phyloP scores from a whole-genome alignment of 2,797 vertebrate genomes.

The Loriculus beryllinus region DNA sequence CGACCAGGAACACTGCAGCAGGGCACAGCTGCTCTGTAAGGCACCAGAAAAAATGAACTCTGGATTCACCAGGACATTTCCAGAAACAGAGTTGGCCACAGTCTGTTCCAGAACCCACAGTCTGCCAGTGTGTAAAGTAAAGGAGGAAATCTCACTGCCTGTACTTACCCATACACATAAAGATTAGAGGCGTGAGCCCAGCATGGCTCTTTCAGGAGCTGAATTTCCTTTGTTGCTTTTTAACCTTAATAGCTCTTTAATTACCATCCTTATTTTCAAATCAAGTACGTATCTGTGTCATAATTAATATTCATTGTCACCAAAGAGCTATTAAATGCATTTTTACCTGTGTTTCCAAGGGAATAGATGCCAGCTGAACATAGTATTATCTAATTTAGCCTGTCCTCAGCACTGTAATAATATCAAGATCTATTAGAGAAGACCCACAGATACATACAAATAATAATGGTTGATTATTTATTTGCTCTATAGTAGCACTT shows the following conservation, averaged over 20 bases:
- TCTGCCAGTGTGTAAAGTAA: neutral
- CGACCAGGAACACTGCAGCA: accelerated
- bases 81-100: neutral
- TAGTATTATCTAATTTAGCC: conserved; percentile 28
- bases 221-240: conserved; percentile 38
- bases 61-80: neutral
- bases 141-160: neutral
- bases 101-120: neutral
- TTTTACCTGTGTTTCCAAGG: conserved; percentile 42
- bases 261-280: conserved; percentile 43
- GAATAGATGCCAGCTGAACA: conserved; percentile 17
- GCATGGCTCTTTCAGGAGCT: neutral
- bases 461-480: neutral
- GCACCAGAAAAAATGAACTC: neutral
- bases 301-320: conserved; percentile 35
- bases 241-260: conserved; percentile 46
- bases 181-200: neutral
- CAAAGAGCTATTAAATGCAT: neutral
- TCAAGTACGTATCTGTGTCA: neutral
- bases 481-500: neutral
- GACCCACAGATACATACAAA: neutral
- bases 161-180: neutral
- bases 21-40: neutral
- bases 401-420: neutral
- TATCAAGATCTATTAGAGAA: conserved; percentile 10